Base-by-base conservation (phyloP, 2,797 vertebrate species). In the Margarornis squamiger region DNA sequence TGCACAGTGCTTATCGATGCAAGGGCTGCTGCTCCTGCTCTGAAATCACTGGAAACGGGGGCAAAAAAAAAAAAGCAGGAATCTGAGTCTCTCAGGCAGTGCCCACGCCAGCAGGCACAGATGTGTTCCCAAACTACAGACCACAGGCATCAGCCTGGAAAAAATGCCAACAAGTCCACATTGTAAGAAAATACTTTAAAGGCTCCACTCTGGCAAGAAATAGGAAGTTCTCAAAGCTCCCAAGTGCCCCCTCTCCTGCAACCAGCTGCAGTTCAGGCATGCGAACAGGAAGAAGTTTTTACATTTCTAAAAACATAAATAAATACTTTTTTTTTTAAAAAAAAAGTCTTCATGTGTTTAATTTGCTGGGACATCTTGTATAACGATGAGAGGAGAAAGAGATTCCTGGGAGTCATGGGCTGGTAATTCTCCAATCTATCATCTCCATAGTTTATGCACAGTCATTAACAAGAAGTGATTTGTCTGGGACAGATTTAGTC, bases 401-500 rank as follows among this genome's bases (percentile, higher is more conserved):
- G 87, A 92, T 88, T 92, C 94, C 88, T 55, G 41, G 43, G 88
- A 94, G 75, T 74, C 87, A 80, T 14, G 29, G 88, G 93, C 93
- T 78, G 76, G 88, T 91, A 94, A 68, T 63, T 88, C 94, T 95
- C 83, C 73, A 49, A 72, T 92, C 89, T 72, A 86, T 86, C 94
- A 94, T 70, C 86, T 75, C 88, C 2, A 12, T 16, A 51, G 83
- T 78, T 95, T 81, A 86, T 86, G 83, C 88, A 92, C 15, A 88
- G 91, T 89, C 92, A 96, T 92, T 96, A 96, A 88, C 77, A 85
- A 91, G 76, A 92, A 88, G 86, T 17, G 85, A 96, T 96, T 74
- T 84, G 91, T 80, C 87, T 92, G 76, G 46, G 73, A 80, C 73
- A 73, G 87, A 93, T 83, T 91, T 86, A 93, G 87, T 79, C 81